Percentiles rank a stretch among this genome's conserved stretches.
These are phyloP conservation scores for Ophion ellenae DNA, from an alignment of 2,888 invertebrate genomes.

Conservation along the genomic window DNA sequence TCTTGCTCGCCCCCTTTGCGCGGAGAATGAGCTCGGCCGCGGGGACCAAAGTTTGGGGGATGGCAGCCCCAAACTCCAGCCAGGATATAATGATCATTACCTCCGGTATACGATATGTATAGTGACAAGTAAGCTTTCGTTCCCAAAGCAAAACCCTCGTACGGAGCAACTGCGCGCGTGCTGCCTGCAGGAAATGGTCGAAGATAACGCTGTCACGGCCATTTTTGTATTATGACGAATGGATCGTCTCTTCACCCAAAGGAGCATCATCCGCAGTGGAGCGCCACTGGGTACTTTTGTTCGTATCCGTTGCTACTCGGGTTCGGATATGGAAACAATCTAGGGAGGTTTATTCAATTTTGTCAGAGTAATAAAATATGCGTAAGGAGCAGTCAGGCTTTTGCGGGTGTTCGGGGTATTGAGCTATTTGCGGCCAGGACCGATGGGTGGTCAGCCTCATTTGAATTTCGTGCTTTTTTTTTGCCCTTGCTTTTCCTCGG, in stretches of 20 bases:
- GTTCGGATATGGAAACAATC: slow-evolving; percentile 51
- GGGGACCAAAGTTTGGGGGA: slow-evolving; percentile 58
- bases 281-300: slow-evolving; percentile 6
- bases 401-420: slow-evolving; percentile 32
- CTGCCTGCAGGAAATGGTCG: slow-evolving; percentile 81
- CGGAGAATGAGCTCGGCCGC: slow-evolving; percentile 47
- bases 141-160: slow-evolving; percentile 41
- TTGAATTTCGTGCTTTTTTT: slow-evolving; percentile 57
- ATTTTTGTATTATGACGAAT: slow-evolving; percentile 83
- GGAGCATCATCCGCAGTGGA: not conserved
- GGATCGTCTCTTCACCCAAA: slow-evolving; percentile 74
- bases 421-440: slow-evolving; percentile 54
- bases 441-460: slow-evolving; percentile 44
- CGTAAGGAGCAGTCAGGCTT: not conserved
- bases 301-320: slow-evolving; percentile 19
- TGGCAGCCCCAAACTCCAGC: slow-evolving; percentile 69
- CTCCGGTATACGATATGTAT: slow-evolving; percentile 80
- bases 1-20: slow-evolving; percentile 61
- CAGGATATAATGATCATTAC: slow-evolving; percentile 82
- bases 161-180: slow-evolving; percentile 64
- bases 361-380: slow-evolving; percentile 39
- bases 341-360: slow-evolving; percentile 62
- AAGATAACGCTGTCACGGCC: slow-evolving; percentile 82
- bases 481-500: slow-evolving; percentile 16
- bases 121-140: slow-evolving; percentile 81